Evolutionary conservation across 2,113 vertebrate species (phyloP).

Genomic region (Ellobius talpinus): DNA sequence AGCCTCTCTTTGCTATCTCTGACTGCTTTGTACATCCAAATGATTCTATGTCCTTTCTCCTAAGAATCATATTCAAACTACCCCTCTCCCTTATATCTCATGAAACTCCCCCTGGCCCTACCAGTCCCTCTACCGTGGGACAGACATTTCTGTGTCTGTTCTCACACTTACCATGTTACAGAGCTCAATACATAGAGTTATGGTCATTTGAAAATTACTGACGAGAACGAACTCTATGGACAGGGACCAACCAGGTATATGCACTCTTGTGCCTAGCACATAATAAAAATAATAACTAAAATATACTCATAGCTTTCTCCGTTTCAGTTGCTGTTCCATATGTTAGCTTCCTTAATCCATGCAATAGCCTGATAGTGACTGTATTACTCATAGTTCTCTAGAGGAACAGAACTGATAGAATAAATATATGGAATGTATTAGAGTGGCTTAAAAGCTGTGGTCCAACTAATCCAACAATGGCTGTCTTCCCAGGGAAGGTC

Average conservation of each 20-base stretch:
- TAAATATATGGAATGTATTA: not conserved
- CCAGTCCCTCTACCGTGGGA: not conserved
- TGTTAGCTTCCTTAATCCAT: slow-evolving; percentile 18
- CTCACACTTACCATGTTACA: not conserved
- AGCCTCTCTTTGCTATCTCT: slow-evolving; percentile 4
- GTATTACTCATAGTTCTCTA: not conserved
- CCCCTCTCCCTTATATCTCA: not conserved
- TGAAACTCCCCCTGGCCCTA: not conserved
- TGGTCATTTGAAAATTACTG: slow-evolving; percentile 47
- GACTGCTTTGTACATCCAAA: not conserved
- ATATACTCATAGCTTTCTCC: not conserved
- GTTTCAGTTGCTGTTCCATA: not conserved
- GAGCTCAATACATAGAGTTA: slow-evolving; percentile 17
- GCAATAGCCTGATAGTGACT: not conserved
- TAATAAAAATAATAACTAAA: slow-evolving; percentile 27
- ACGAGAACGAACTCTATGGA: not conserved
- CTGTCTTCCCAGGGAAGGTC: not conserved
- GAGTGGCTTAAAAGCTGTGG: not conserved
- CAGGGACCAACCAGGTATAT: not conserved
- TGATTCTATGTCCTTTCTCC: not conserved
- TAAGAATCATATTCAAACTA: slow-evolving; percentile 41
- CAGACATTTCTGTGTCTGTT: not conserved
- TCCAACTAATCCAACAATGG: not conserved
- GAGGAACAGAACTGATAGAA: not conserved
- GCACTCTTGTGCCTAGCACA: not conserved